Conservation (phyloP, 2,888 invertebrate species). For the Hemithea aestivaria region DNA sequence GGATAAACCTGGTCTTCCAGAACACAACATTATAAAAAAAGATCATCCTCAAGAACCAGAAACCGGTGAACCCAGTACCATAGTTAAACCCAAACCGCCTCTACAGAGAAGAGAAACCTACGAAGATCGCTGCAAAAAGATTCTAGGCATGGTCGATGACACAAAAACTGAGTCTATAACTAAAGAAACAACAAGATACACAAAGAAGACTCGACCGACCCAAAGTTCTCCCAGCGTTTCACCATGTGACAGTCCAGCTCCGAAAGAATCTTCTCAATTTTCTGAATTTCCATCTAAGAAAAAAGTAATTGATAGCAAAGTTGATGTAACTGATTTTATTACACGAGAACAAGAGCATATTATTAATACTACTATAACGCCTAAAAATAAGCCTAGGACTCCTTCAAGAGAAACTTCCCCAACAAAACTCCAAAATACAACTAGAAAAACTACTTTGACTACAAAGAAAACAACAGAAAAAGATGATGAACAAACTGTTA, state of each 20-base stretch:
- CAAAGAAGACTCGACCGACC: conserved; percentile 34
- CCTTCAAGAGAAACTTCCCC: conserved; percentile 42
- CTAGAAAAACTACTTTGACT: conserved; percentile 24
- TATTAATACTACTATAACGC: conserved; percentile 27
- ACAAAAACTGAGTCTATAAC: conserved; percentile 37
- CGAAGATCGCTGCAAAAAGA: conserved; percentile 85
- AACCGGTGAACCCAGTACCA: conserved; percentile 27
- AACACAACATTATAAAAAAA: conserved; percentile 49
- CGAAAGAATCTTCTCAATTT: conserved; percentile 36
- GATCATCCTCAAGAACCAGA: conserved; percentile 40
- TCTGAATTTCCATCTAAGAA: conserved; percentile 27
- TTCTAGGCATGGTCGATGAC: conserved; percentile 81
- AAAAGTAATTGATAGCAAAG: conserved; percentile 26
- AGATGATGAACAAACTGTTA: conserved; percentile 8
- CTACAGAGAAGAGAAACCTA: conserved; percentile 84
- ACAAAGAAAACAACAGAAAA: conserved; percentile 18
- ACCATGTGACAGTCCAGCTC: conserved; percentile 46
- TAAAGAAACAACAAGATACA: conserved; percentile 28
- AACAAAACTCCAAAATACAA: conserved; percentile 46
- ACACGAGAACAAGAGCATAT: conserved; percentile 39
- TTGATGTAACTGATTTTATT: conserved; percentile 41
- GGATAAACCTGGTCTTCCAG: conserved; percentile 40
- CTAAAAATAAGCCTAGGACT: conserved; percentile 25
- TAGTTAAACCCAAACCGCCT: conserved; percentile 75
- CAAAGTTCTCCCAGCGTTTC: conserved; percentile 50